A percentile compares a stretch with the other conserved stretches of the same genome.
phyloP scores from a whole-genome alignment of 2,113 vertebrate species.

The Syrmaticus mikado region DNA sequence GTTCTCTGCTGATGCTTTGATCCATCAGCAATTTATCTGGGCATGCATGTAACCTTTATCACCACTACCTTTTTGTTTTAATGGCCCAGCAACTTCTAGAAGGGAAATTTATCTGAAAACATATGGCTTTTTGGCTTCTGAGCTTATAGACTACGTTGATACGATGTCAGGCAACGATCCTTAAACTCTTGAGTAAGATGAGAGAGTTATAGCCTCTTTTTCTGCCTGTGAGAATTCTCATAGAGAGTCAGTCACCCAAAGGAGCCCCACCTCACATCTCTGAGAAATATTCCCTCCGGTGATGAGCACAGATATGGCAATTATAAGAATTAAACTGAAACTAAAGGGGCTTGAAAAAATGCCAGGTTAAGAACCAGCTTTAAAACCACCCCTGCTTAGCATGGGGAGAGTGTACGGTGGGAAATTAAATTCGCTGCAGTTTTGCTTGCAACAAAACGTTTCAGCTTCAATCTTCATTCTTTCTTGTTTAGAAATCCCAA shows the following conservation, averaged over 20 bases:
- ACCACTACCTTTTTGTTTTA: not conserved
- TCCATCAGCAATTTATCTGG: not conserved
- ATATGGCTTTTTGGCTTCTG: not conserved
- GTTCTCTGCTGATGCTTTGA: not conserved
- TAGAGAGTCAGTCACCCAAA: not conserved
- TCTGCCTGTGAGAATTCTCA: rapidly evolving
- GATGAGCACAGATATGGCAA: not conserved
- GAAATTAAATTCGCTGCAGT: not conserved
- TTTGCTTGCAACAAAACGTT: not conserved
- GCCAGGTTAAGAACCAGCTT: not conserved
- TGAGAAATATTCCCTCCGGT: not conserved
- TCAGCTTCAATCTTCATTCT: not conserved
- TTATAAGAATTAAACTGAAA: not conserved
- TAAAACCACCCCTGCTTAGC: not conserved
- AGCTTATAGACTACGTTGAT: not conserved
- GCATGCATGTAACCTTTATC: rapidly evolving
- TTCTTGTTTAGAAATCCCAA: not conserved
- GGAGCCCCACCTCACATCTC: not conserved
- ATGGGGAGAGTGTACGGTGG: not conserved
- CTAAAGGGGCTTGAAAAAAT: not conserved
- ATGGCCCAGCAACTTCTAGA: not conserved
- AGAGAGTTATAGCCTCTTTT: not conserved
- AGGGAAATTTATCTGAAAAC: not conserved
- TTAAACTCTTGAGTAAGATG: not conserved
- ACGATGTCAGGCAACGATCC: not conserved